phyloP scores from a whole-genome alignment of 2,888 invertebrate species.

The Polydrusus cervinus region DNA sequence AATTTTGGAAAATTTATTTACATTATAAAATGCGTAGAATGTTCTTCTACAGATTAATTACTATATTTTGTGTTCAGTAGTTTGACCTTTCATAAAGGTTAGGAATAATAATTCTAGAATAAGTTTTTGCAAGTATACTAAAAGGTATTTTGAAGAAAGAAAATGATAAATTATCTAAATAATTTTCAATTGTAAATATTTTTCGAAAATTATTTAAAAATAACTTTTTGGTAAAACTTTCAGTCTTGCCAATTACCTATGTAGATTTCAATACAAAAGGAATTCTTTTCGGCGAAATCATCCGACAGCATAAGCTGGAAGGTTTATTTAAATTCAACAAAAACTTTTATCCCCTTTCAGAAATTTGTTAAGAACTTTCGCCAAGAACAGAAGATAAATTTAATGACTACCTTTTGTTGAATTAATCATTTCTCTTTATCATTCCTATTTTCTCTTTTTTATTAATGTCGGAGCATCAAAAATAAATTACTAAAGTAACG shows the following conservation, averaged over 20 bases:
- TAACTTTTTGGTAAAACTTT: background rate
- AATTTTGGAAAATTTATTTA: too few species aligned
- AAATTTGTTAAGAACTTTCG: conserved; percentile 7
- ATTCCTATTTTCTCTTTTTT: background rate
- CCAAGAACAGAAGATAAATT: conserved; percentile 5
- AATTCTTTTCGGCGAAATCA: background rate
- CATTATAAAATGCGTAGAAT: too few species aligned
- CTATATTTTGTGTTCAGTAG: too few species aligned
- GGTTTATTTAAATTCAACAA: conserved; percentile 5
- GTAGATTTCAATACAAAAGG: background rate
- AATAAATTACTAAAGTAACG: background rate
- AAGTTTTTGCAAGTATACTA: too few species aligned
- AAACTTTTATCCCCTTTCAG: conserved; percentile 6
- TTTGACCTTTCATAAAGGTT: too few species aligned
- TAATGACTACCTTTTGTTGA: conserved; percentile 16
- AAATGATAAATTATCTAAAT: too few species aligned
- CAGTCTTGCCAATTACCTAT: background rate
- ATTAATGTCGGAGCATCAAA: background rate
- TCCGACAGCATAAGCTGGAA: background rate
- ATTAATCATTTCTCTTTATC: conserved; percentile 2
- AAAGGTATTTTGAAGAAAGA: too few species aligned
- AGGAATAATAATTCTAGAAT: too few species aligned
- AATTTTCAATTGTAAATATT: too few species aligned
- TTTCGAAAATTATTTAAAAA: too few species aligned
- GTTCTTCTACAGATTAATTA: too few species aligned